A percentile compares a stretch with the other conserved stretches of the same genome.
Evolutionary conservation across 1,140 invertebrate genomes (phyloP).

Genomic region (Acromyrmex heyeri): DNA sequence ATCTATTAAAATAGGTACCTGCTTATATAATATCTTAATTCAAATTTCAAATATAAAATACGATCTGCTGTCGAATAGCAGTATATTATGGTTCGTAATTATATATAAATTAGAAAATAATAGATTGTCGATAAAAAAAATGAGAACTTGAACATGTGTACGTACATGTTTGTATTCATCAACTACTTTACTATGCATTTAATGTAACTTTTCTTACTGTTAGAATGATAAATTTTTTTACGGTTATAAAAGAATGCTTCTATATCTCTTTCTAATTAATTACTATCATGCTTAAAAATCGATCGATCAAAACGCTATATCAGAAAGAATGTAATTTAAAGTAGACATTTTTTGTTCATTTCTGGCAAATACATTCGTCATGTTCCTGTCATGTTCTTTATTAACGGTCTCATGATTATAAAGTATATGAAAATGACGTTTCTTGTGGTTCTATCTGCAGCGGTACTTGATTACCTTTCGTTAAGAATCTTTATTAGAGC

Average conservation of each 20-base stretch:
- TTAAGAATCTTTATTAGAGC: constrained; percentile 60
- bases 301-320: not conserved
- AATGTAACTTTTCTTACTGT: not conserved
- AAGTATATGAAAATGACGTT: constrained; percentile 59
- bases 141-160: not conserved
- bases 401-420: constrained; percentile 59
- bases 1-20: constrained; percentile 39
- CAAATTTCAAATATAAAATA: constrained; percentile 10
- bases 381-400: constrained; percentile 15
- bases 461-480: constrained; percentile 74
- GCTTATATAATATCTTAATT: constrained; percentile 38
- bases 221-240: not conserved
- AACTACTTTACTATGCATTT: not conserved
- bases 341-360: not conserved
- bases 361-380: not conserved
- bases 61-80: not conserved
- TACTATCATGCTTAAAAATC: not conserved
- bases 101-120: not conserved
- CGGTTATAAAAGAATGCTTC: not conserved
- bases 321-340: constrained; percentile 1
- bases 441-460: constrained; percentile 52
- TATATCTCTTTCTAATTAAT: not conserved
- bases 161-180: not conserved
- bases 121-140: not conserved
- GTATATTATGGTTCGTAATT: not conserved